Conservation (phyloP, 1,140 invertebrate species). For the Nymphalis io region DNA sequence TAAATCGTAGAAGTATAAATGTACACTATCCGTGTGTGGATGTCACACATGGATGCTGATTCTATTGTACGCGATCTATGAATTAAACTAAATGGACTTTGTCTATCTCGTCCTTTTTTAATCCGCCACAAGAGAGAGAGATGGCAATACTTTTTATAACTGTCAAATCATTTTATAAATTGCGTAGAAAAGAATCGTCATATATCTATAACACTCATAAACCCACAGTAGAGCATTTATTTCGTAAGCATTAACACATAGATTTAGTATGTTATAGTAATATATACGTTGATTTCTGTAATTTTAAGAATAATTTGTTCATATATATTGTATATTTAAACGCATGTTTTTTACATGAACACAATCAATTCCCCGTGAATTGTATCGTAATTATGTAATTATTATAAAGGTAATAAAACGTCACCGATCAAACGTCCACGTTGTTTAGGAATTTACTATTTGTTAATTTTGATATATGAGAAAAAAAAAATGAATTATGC, state of each 20-base stretch:
- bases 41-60: not conserved
- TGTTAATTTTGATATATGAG: constrained; percentile 59
- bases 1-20: constrained; percentile 27
- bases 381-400: constrained; percentile 27
- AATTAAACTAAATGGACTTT: too few species aligned
- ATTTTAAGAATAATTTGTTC: constrained; percentile 68
- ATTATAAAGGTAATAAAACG: constrained; percentile 33
- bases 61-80: too few species aligned
- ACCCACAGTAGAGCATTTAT: constrained; percentile 73
- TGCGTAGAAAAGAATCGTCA: not conserved
- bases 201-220: constrained; percentile 36
- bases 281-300: constrained; percentile 80
- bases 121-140: too few species aligned
- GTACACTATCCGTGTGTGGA: not conserved
- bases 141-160: too few species aligned
- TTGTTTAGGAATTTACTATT: constrained; percentile 64
- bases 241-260: constrained; percentile 73
- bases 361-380: constrained; percentile 58
- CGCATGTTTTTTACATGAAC: constrained; percentile 20
- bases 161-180: not conserved
- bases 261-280: constrained; percentile 76
- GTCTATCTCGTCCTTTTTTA: too few species aligned
- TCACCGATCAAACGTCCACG: constrained; percentile 62
- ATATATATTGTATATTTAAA: constrained; percentile 56
- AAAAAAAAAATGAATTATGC: constrained; percentile 47